Evolutionary conservation across 2,113 vertebrate species (phyloP).

Genomic region (Leptodactylus fuscus): DNA sequence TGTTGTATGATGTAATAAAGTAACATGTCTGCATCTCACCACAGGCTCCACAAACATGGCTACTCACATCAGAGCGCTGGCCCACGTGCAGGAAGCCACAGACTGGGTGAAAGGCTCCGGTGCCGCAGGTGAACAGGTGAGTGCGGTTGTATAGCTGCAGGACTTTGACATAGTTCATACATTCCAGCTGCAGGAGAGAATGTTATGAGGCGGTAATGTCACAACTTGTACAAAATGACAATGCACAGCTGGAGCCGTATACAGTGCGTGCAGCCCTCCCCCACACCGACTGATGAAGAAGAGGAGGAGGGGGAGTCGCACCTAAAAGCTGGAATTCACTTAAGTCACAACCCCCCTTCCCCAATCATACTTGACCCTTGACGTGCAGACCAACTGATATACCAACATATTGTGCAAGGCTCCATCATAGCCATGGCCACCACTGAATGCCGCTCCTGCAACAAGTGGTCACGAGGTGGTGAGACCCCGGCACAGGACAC

Average conservation of each 20-base stretch:
- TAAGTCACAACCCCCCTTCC: not conserved
- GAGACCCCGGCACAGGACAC: no score
- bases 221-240: conserved; percentile 11
- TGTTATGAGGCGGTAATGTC: not conserved
- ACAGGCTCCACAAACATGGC: not conserved
- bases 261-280: not conserved
- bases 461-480: no score
- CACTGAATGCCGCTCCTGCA: no score
- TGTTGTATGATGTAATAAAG: no score
- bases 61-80: conserved; percentile 85
- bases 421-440: no score
- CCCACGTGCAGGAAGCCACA: conserved; percentile 91
- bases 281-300: not conserved
- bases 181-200: conserved; percentile 80
- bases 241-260: not conserved
- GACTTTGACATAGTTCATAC: conserved; percentile 96
- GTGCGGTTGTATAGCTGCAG: conserved; percentile 91
- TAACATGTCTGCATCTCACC: no score
- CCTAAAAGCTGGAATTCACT: conserved; percentile 13
- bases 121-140: conserved; percentile 92
- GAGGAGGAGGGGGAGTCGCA: conserved; percentile 19
- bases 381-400: not conserved
- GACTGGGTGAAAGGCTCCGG: conserved; percentile 92
- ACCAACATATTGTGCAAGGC: no score
- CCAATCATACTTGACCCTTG: conserved; percentile 40